Evolutionary conservation across 35 echinoderm and acorn worm genomes (phyloP).

Genomic region (Patiria miniata): DNA sequence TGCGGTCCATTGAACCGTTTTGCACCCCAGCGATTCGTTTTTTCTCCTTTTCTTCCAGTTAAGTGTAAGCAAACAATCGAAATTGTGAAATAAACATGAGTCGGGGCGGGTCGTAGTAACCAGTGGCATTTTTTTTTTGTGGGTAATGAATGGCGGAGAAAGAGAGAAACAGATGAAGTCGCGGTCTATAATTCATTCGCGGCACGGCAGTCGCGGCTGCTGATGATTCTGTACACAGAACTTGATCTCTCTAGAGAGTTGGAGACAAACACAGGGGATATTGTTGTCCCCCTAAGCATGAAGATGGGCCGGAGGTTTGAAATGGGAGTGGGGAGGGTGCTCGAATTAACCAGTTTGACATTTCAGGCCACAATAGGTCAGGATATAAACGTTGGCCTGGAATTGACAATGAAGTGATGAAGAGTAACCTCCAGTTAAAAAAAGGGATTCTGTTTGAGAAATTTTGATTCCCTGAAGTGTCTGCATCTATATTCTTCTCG

Average conservation of each 20-base stretch:
- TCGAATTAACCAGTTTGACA: conserved; percentile 5
- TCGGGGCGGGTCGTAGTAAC: too few relatives aligned
- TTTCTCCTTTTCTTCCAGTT: background rate
- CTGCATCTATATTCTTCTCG: too few relatives aligned
- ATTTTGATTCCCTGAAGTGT: too few relatives aligned
- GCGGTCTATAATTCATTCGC: background rate
- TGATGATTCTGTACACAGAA: background rate
- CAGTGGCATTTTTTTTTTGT: too few relatives aligned
- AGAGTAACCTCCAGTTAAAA: too few relatives aligned
- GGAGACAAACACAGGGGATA: background rate
- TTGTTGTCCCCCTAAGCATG: background rate
- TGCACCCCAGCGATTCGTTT: background rate
- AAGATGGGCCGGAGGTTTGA: too few relatives aligned
- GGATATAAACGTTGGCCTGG: background rate
- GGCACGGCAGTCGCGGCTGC: background rate
- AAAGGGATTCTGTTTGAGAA: too few relatives aligned
- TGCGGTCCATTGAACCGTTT: too few relatives aligned
- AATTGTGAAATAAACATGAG: conserved; percentile 1
- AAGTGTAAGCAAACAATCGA: background rate
- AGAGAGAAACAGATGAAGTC: too few relatives aligned
- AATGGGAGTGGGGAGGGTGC: too few relatives aligned
- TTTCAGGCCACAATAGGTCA: background rate
- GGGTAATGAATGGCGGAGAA: too few relatives aligned
- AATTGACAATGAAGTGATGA: too few relatives aligned
- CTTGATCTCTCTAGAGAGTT: background rate